A percentile compares a stretch with the other conserved stretches of the same genome.
Conservation (phyloP, 2,888 invertebrate species). For the Helobdella robusta region DNA sequence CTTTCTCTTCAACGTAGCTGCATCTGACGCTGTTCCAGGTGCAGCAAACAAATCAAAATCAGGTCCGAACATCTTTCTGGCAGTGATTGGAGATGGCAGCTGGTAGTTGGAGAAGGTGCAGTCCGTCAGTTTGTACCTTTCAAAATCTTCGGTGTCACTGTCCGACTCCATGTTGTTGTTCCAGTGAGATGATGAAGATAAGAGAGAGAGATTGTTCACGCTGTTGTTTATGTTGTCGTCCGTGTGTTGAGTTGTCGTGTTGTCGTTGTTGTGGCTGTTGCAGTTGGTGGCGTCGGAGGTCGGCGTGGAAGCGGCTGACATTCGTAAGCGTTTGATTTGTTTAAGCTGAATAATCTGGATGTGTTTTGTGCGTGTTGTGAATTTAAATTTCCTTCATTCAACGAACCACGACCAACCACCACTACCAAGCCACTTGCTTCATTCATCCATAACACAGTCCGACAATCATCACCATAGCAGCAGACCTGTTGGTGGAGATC, state of each 20-base stretch:
- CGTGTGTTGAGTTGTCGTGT: too few relatives aligned
- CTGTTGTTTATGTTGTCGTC: not conserved
- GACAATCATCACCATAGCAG: too few relatives aligned
- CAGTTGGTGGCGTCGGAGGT: too few relatives aligned
- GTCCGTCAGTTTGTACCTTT: conserved; percentile 4
- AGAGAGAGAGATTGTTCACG: too few relatives aligned
- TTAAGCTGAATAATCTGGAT: conserved; percentile 45
- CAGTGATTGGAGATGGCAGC: not conserved
- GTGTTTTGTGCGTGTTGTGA: too few relatives aligned
- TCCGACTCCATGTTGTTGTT: not conserved
- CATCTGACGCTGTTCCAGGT: not conserved
- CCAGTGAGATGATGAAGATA: not conserved
- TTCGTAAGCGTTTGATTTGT: conserved; percentile 1
- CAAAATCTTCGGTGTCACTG: conserved; percentile 12
- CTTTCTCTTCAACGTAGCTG: not conserved
- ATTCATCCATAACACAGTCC: not conserved
- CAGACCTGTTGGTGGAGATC: conserved; percentile 86
- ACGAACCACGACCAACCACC: too few relatives aligned
- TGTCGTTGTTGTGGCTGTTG: not conserved
- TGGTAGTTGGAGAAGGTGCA: not conserved
- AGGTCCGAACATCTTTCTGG: too few relatives aligned
- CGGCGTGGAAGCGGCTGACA: too few relatives aligned
- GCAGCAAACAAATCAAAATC: too few relatives aligned
- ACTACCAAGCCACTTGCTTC: too few relatives aligned
- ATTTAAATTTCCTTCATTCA: too few relatives aligned